Conservation (phyloP, 2,113 vertebrate species). For the Xerus inauris region DNA sequence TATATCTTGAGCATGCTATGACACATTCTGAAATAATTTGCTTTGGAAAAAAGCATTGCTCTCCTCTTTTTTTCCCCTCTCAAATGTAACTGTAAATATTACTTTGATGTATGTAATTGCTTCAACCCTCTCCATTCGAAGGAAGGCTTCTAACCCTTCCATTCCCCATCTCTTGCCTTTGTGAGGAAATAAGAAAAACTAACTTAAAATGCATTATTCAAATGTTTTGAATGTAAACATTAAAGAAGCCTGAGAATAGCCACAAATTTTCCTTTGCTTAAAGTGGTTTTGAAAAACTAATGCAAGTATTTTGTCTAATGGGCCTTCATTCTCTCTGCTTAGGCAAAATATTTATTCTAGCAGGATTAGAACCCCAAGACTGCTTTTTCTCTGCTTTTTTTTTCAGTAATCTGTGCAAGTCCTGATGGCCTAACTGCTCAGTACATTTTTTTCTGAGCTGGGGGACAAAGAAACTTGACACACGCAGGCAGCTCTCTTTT, state of each 20-base stretch:
- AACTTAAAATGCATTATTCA: conserved; percentile 74
- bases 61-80: neutral
- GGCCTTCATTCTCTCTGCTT: neutral
- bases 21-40: conserved; percentile 78
- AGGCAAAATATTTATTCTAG: neutral
- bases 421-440: neutral
- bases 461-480: neutral
- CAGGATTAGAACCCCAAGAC: too few species aligned
- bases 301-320: neutral
- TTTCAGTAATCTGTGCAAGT: too few species aligned
- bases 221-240: conserved; percentile 73
- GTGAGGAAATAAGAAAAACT: conserved; percentile 59
- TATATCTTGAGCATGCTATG: conserved; percentile 73
- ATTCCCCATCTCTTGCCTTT: conserved; percentile 61
- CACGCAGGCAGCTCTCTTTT: neutral
- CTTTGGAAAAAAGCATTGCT: conserved; percentile 27
- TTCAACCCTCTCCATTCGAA: conserved; percentile 46
- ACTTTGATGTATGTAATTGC: conserved; percentile 75
- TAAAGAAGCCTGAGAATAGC: conserved; percentile 52
- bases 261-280: conserved; percentile 48
- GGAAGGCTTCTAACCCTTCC: conserved; percentile 54
- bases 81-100: conserved; percentile 71
- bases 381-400: fast-evolving
- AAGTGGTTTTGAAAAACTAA: conserved; percentile 55
- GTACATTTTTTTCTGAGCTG: too few species aligned